A percentile compares a stretch with the other conserved stretches of the same genome.
These are phyloP conservation scores for Dicycla oo DNA, from an alignment of 2,888 invertebrate genomes.

Conservation along the genomic window DNA sequence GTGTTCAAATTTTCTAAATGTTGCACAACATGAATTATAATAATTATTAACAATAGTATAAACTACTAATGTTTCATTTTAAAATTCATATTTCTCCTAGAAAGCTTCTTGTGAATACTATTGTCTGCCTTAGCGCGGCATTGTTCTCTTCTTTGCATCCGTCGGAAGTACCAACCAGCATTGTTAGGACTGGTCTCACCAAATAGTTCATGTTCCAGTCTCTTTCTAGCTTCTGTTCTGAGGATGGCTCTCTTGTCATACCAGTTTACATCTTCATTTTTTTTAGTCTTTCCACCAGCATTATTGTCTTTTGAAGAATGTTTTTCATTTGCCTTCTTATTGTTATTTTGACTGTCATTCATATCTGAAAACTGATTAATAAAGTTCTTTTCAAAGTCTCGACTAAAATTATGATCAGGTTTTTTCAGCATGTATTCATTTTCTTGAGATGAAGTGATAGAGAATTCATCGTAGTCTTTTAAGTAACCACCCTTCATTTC, in stretches of 20 bases:
- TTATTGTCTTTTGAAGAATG: slow-evolving; percentile 51
- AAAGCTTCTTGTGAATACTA: slow-evolving; percentile 78
- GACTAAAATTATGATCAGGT: slow-evolving; percentile 69
- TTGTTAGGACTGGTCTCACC: slow-evolving; percentile 78
- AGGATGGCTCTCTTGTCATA: slow-evolving; percentile 80
- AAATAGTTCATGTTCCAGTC: slow-evolving; percentile 80
- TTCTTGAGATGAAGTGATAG: slow-evolving; percentile 74
- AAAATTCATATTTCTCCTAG: slow-evolving; percentile 81
- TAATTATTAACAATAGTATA: slow-evolving; percentile 34
- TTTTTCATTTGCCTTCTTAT: slow-evolving; percentile 52
- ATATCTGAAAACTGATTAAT: slow-evolving; percentile 68
- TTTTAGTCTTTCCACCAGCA: slow-evolving; percentile 58
- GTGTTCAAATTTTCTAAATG: slow-evolving; percentile 42
- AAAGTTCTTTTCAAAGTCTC: slow-evolving; percentile 69
- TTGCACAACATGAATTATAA: slow-evolving; percentile 38
- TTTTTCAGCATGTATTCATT: slow-evolving; percentile 71
- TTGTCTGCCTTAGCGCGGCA: slow-evolving; percentile 83
- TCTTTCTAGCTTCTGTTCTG: slow-evolving; percentile 82
- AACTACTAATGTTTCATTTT: slow-evolving; percentile 80
- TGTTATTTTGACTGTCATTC: slow-evolving; percentile 60
- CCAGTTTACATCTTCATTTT: slow-evolving; percentile 76
- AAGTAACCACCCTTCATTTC: slow-evolving; percentile 85
- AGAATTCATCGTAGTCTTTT: slow-evolving; percentile 83
- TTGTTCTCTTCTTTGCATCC: slow-evolving; percentile 86
- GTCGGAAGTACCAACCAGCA: slow-evolving; percentile 87